Conservation (phyloP, 2,113 vertebrate species). For the Elephantulus edwardii region DNA sequence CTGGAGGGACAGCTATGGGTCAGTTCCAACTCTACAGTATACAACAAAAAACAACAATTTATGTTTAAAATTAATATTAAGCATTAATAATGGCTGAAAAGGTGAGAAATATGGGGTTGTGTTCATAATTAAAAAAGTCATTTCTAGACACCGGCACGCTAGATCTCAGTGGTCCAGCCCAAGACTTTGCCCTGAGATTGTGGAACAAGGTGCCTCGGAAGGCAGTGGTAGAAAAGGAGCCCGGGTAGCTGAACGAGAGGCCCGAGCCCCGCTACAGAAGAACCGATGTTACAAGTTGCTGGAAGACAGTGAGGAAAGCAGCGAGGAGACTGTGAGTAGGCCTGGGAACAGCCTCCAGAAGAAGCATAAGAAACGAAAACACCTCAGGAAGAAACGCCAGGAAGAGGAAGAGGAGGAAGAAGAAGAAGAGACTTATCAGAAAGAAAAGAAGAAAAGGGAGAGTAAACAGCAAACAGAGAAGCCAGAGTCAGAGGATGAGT, state of each 20-base stretch:
- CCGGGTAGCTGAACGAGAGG: conserved; percentile 87
- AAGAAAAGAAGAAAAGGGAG: conserved; percentile 71
- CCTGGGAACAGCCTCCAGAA: conserved; percentile 35
- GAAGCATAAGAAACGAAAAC: conserved; percentile 84
- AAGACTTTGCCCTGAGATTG: conserved; percentile 87
- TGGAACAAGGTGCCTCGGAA: conserved; percentile 92
- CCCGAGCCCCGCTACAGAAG: conserved; percentile 90
- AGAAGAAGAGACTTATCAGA: conserved; percentile 74
- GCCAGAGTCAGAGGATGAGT: conserved; percentile 90
- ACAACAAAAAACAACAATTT: too few species aligned
- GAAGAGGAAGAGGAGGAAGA: conserved; percentile 81
- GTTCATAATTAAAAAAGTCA: too few species aligned
- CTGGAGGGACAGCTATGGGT: too few species aligned
- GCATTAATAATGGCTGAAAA: too few species aligned
- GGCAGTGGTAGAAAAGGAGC: conserved; percentile 85
- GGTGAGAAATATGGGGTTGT: too few species aligned
- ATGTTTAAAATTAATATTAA: too few species aligned
- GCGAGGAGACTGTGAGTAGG: conserved; percentile 64
- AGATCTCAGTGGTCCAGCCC: conserved; percentile 85
- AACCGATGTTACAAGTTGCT: conserved; percentile 90
- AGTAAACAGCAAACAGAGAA: conserved; percentile 61
- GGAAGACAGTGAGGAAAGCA: conserved; percentile 87
- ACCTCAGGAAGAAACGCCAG: conserved; percentile 88
- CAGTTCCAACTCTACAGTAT: too few species aligned
- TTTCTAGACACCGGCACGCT: conserved; percentile 91